Evolutionary conservation across 2,113 vertebrate genomes (phyloP), one percentile per base, ranked within the genome.

Genomic region (Labrus mixtus): DNA sequence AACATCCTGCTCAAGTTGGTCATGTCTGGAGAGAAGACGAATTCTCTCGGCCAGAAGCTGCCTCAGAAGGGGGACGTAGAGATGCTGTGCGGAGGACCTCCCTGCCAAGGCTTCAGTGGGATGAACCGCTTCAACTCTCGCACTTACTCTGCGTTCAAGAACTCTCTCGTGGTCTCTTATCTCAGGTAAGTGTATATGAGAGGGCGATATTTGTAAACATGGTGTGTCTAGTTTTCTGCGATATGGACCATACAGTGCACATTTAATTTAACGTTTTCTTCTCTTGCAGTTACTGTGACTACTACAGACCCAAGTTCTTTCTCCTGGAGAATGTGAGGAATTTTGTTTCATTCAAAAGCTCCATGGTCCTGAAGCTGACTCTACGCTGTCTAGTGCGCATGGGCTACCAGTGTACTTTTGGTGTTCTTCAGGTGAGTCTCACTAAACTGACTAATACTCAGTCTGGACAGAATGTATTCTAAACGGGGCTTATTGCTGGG

Each of bases 81-180:
- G 91, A 95, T 99, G 97, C 94, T 99, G 0, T 99, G 98, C 0
- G 98, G 98, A 0, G 98, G 98, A 0, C 98, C 97, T 0, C 98
- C 98, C 0, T 99, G 98, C 92, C 98, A 99, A 88, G 98, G 98
- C 25, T 99, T 99, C 90, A 98, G 97, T 0, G 98, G 98, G 37
- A 99, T 99, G 98, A 99, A 99, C 93, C 96, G 98, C 84, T 99
- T 99, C 93, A 99, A 99, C 83, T 99, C 98, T 0, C 95, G 97
- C 29, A 99, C 98, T 8, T 99, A 99, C 76, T 99, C 98, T 3
- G 97, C 97, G 81, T 99, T 99, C 93, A 99, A 99, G 91, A 99
- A 99, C 88, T 99, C 97, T 0, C 87, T 99, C 6, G 98, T 99
- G 73, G 98, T 99, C 25, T 99, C 98, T 5, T 99, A 98, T 88